phyloP scores from a whole-genome alignment of 1,140 invertebrate genomes.

The Calycopis cecrops region DNA sequence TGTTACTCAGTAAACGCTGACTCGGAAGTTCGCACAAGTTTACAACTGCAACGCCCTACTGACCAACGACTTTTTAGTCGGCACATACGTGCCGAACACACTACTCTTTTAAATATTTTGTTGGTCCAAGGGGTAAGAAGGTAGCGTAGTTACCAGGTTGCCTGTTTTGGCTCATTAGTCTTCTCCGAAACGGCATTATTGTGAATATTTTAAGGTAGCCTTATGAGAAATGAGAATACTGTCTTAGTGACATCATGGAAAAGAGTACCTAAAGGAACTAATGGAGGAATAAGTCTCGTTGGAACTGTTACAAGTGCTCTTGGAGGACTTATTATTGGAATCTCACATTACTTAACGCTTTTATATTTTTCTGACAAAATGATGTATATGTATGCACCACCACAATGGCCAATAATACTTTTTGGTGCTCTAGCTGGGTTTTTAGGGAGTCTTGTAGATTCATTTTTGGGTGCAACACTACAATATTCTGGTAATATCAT shows the following conservation, averaged over 20 bases:
- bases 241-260: conserved; percentile 85
- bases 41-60: too few species aligned
- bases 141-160: too few species aligned
- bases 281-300: conserved; percentile 85
- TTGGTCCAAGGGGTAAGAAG: too few species aligned
- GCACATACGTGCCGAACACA: too few species aligned
- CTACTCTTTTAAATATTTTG: too few species aligned
- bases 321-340: conserved; percentile 85
- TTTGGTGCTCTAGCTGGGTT: conserved; percentile 84
- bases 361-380: conserved; percentile 79
- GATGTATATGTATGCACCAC: conserved; percentile 77
- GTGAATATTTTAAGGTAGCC: too few species aligned
- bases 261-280: conserved; percentile 89
- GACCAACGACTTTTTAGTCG: too few species aligned
- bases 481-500: conserved; percentile 86
- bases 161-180: too few species aligned
- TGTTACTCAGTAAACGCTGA: too few species aligned
- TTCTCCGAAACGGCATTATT: too few species aligned
- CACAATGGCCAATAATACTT: conserved; percentile 89
- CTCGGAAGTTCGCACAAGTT: too few species aligned
- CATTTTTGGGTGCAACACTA: conserved; percentile 87
- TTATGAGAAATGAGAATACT: too few species aligned
- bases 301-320: conserved; percentile 84
- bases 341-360: conserved; percentile 82
- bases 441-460: conserved; percentile 89